Base-by-base conservation (phyloP, 2,797 vertebrate genomes). In the Spatula versicolor region DNA sequence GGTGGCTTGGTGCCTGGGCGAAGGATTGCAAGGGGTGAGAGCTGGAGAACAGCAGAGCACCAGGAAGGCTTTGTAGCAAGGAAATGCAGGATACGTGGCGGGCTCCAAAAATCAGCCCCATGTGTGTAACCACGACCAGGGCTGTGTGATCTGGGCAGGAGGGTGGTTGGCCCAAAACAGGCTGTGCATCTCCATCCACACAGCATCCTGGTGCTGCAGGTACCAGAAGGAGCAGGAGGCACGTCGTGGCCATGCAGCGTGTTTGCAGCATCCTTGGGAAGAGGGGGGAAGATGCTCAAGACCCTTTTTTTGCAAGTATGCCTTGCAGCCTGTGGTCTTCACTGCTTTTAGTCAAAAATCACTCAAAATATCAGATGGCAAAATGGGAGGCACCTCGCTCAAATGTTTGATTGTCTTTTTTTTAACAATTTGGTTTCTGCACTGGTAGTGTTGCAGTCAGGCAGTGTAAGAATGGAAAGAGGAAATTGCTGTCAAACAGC, bases 401-500 rank as follows among this genome's bases (percentile, higher is more conserved):
- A 62, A 83, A 2, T 1, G 48, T 75, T 19, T 87, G 75, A 41
- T 62, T 66, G 72, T 68, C 68, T 77, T 68, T 21, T 52, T 50
- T 62, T 35, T 73, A 92, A 78, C 7, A 0, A 66, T 59, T 94
- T 93, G 89, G 76, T 89, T 89, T 93, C 87, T 11, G 39, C 55
- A 4, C 73, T 60, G 81, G 60, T 75, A 76, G 86, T 71, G 96
- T 73, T 56, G 59, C 64, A 90, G 72, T n/a, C 81, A 30, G 74
- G 76, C 86, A 76, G 91, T n/a, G 23, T 52, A 55, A 83, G 94
- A 89, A 96, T 45, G 76, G 35, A 41, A 93, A 93, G 86, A 94
- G 95, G 95, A 95, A 96, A 92, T 96, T 23, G 83, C 94, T 97
- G 94, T 95, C 94, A 95, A 94, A 89, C 92, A 96, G 92, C 73